Evolutionary conservation across 2,113 vertebrate genomes (phyloP), one percentile per base, ranked within the genome.

Genomic region (Ictidomys tridecemlineatus): DNA sequence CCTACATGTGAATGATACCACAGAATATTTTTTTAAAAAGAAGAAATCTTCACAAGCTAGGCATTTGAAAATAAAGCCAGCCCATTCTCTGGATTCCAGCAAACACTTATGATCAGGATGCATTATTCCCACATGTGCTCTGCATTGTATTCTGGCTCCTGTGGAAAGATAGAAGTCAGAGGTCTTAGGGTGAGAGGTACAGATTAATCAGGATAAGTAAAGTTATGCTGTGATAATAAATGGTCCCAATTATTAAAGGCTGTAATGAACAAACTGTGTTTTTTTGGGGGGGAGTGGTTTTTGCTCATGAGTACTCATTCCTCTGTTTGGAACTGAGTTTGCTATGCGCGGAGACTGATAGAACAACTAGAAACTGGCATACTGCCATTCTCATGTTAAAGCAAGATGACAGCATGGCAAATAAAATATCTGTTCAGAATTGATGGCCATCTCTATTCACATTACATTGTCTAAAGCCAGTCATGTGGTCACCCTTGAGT

Each of bases 101-200:
- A 83, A 69, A 45, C 3, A 32, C 34, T 85, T 74, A 18, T 39
- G 26, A n/a, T 10, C 3, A 8, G 5, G 56, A 48, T 14, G 5
- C 63, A 51, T 37, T 45, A 24, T 65, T 65, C 65, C 24, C 32
- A 7, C 0, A 4, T 37, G 13, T 48, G 16, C 5, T n/a, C 22
- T 67, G 34, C 24, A 14, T 22, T 16, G 12, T 39, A 30, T n/a
- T n/a, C 63, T 96, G 39, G 24, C 5, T 37, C 24, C 32, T 8
- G 0, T 8, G 24, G 69, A 45, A 30, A 61, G 2, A 24, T 30
- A 82, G 34, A 56, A 5, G 24, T 11, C 67, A 51, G 37, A 51
- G 7, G 24, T 53, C 37, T 63, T 51, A 1, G 28, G 42, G 3
- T 30, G 3, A 0, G 1, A 74, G 30, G 10, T 1, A 6, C 5